Percentiles rank a stretch among this genome's conserved stretches.
These are phyloP conservation scores for Scaptomyza flava DNA, from an alignment of 2,888 invertebrate species.

Conservation along the genomic window DNA sequence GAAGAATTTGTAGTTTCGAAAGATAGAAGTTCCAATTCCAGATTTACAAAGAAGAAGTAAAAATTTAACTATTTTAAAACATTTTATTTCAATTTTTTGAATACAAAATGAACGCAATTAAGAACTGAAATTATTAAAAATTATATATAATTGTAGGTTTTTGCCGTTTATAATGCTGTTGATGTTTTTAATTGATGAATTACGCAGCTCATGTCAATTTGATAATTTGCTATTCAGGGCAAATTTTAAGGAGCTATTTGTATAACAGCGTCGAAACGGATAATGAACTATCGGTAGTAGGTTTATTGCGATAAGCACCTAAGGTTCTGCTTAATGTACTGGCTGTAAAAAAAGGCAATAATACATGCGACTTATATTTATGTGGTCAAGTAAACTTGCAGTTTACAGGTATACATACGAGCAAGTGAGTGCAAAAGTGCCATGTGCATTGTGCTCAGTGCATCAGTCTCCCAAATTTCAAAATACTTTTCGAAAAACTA, in stretches of 20 bases:
- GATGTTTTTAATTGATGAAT: neutral
- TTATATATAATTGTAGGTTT: neutral
- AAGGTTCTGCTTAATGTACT: neutral
- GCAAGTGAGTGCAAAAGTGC: conserved; percentile 43
- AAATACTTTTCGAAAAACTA: neutral
- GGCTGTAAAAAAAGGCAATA: conserved; percentile 5
- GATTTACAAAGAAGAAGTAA: no score
- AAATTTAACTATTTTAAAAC: no score
- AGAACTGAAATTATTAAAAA: neutral
- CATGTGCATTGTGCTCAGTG: conserved; percentile 52
- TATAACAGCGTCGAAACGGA: neutral
- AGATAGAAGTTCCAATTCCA: no score
- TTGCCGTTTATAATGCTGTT: neutral
- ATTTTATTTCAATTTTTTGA: no score
- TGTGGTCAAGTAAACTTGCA: neutral
- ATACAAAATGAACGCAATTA: neutral
- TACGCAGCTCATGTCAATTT: no score
- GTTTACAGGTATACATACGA: conserved; percentile 6
- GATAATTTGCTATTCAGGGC: no score
- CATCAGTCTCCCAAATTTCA: conserved; percentile 26
- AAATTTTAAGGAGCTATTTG: neutral
- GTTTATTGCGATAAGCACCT: neutral
- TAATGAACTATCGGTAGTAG: neutral
- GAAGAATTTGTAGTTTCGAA: neutral
- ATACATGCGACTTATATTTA: conserved; percentile 34